Conservation (phyloP, 2,113 vertebrate species). For the Platysternon megacephalum region DNA sequence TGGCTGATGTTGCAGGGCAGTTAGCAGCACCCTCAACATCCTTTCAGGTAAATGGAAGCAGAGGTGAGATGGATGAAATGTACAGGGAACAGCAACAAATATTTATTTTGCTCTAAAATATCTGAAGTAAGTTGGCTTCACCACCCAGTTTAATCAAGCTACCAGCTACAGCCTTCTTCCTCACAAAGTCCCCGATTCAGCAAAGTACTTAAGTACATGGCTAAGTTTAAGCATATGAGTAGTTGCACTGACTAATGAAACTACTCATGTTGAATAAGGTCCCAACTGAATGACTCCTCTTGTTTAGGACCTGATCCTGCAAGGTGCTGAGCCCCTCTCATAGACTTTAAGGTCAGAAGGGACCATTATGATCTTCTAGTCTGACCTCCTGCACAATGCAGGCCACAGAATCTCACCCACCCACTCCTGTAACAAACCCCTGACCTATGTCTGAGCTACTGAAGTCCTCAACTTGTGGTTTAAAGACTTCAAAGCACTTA, state of each 20-base stretch:
- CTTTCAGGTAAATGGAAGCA: fast-evolving
- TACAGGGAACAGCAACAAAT: neutral
- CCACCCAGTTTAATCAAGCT: neutral
- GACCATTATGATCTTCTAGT: too few relatives aligned
- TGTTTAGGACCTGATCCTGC: neutral
- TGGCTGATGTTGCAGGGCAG: neutral
- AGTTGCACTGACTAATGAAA: neutral
- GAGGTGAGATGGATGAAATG: fast-evolving
- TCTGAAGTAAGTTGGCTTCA: neutral
- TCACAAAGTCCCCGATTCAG: neutral
- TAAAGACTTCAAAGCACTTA: neutral
- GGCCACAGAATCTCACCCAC: too few relatives aligned
- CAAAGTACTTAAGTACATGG: neutral
- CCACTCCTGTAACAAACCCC: too few relatives aligned
- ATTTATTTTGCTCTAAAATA: neutral
- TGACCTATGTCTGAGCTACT: too few relatives aligned
- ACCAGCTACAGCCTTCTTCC: neutral
- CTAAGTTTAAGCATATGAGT: neutral
- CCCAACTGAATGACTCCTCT: neutral
- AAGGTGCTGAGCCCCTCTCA: fast-evolving
- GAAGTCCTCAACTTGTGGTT: too few relatives aligned
- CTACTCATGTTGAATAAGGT: neutral
- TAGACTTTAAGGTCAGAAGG: too few relatives aligned
- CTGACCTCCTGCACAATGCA: too few relatives aligned
- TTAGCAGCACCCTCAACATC: neutral